phyloP scores from a whole-genome alignment of 2,888 invertebrate genomes.

The Alloplasta piceator region DNA sequence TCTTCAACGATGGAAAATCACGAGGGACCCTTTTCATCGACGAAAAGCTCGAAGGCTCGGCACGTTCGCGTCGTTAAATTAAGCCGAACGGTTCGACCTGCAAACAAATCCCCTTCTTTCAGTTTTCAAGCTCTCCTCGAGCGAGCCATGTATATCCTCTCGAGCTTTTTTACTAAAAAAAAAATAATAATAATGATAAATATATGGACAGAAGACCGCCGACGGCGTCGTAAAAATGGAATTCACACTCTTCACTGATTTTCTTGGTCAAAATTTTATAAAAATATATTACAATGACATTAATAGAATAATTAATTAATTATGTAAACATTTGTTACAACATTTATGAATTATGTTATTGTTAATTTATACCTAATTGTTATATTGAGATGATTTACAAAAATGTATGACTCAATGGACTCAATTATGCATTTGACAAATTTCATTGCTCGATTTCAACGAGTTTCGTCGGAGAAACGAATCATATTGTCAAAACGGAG shows the following conservation, averaged over 20 bases:
- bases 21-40: slow-evolving; percentile 69
- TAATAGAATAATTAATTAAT: no score
- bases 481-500: no score
- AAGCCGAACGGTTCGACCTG: slow-evolving; percentile 72
- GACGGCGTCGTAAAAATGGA: slow-evolving; percentile 18
- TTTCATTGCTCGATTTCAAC: no score
- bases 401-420: no score
- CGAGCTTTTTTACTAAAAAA: not conserved
- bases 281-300: no score
- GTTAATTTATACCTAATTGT: no score
- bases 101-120: slow-evolving; percentile 71
- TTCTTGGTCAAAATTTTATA: not conserved
- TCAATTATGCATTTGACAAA: no score
- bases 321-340: no score
- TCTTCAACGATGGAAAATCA: slow-evolving; percentile 62
- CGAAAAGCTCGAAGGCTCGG: slow-evolving; percentile 62
- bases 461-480: no score
- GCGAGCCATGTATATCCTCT: not conserved
- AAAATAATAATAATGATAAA: no score
- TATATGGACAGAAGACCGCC: slow-evolving; percentile 15
- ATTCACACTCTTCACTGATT: slow-evolving; percentile 45
- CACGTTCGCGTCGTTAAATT: slow-evolving; percentile 74
- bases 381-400: no score
- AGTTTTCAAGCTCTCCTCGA: slow-evolving; percentile 5
- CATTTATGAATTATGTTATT: no score